These are phyloP conservation scores for Schizothorax lantsangensis DNA, from an alignment of 2,797 vertebrate genomes.

Conservation along the genomic window DNA sequence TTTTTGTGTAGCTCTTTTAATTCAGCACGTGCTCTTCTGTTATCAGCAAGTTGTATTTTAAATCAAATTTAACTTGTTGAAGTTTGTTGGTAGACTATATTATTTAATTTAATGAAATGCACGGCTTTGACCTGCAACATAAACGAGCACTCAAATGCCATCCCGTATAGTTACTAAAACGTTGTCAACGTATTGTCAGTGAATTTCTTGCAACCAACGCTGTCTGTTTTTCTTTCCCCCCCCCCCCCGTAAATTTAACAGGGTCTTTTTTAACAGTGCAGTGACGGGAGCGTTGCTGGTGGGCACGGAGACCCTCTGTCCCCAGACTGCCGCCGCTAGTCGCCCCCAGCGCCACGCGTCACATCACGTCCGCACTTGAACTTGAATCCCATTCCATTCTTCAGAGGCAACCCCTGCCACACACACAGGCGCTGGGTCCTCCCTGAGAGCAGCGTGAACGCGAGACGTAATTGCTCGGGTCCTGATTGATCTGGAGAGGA, in stretches of 20 bases:
- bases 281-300: conserved; percentile 10
- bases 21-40: no score
- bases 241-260: no score
- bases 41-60: not conserved
- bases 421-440: conserved; percentile 86
- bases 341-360: conserved; percentile 87
- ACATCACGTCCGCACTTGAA: conserved; percentile 96
- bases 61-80: not conserved
- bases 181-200: not conserved
- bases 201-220: not conserved
- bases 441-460: conserved; percentile 87
- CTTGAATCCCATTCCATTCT: conserved; percentile 92
- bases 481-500: conserved; percentile 77
- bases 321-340: conserved; percentile 78
- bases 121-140: not conserved
- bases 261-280: not conserved
- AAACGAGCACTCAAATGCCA: not conserved
- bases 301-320: conserved; percentile 39
- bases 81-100: not conserved
- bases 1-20: not conserved
- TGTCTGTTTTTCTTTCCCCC: not conserved
- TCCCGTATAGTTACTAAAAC: not conserved
- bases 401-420: conserved; percentile 89
- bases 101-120: not conserved
- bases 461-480: conserved; percentile 77